Percentiles rank a stretch among this genome's conserved stretches.
phyloP scores from a whole-genome alignment of 2,888 invertebrate genomes.

The Eupithecia vulgata region DNA sequence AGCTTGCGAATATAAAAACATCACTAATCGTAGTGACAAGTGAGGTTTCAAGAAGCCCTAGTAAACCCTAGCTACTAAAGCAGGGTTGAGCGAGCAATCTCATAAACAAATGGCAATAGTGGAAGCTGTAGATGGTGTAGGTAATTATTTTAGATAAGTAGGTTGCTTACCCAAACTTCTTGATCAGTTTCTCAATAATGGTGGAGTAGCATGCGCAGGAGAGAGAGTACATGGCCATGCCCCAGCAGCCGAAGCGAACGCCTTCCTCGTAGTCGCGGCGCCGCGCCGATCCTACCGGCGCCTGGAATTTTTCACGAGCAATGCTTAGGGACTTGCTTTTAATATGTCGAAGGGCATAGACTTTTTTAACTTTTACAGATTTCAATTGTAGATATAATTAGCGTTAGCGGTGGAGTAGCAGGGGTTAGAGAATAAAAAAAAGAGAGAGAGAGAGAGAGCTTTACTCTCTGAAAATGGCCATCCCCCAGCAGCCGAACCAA shows the following conservation, averaged over 20 bases:
- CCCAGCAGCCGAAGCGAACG: conserved; percentile 97
- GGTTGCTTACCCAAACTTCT: conserved; percentile 85
- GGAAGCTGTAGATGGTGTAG: not conserved
- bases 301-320: conserved; percentile 71
- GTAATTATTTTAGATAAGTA: not conserved
- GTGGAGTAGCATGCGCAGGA: conserved; percentile 97
- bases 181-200: conserved; percentile 93
- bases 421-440: too few relatives aligned
- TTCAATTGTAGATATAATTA: conserved; percentile 55
- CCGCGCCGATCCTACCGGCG: conserved; percentile 85
- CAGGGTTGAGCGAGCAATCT: not conserved
- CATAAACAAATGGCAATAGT: not conserved
- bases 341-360: not conserved
- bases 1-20: not conserved
- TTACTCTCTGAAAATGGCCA: conserved; percentile 98
- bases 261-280: conserved; percentile 93
- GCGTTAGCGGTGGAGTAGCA: conserved; percentile 87
- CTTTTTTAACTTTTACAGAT: not conserved
- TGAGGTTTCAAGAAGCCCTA: not conserved
- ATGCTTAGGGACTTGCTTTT: conserved; percentile 9
- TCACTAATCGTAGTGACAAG: not conserved
- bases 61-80: not conserved
- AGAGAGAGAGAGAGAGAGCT: conserved; percentile 90
- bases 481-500: conserved; percentile 97
- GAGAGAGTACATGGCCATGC: conserved; percentile 97